phyloP scores from a whole-genome alignment of 2,797 vertebrate genomes.

The Pteropus rufus region DNA sequence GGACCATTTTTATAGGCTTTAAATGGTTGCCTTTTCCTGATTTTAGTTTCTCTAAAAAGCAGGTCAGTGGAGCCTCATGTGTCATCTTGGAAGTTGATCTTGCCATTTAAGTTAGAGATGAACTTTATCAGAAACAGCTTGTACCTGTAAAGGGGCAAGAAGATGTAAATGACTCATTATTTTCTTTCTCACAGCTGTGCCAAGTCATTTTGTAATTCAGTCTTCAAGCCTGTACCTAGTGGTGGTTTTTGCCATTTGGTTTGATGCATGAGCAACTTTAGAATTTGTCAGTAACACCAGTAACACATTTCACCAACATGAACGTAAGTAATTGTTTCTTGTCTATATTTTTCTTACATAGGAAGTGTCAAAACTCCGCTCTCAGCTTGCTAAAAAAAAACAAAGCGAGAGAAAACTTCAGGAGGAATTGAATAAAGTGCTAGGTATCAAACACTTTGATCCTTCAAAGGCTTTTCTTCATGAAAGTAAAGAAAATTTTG shows the following conservation, averaged over 20 bases:
- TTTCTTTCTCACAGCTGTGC: neutral
- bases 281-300: neutral
- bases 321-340: neutral
- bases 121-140: constrained; percentile 3
- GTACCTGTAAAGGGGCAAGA: neutral
- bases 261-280: neutral
- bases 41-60: neutral
- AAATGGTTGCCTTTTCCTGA: neutral
- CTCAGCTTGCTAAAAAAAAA: constrained; percentile 85
- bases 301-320: neutral
- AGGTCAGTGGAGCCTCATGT: neutral
- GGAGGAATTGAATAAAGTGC: constrained; percentile 84
- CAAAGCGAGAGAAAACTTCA: constrained; percentile 79
- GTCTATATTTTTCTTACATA: constrained; percentile 64
- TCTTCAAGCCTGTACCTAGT: neutral
- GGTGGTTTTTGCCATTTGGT: constrained; percentile 9
- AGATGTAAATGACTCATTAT: neutral
- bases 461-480: constrained; percentile 93
- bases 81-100: neutral
- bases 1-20: neutral
- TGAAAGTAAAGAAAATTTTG: constrained; percentile 90
- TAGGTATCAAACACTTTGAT: constrained; percentile 86
- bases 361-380: constrained; percentile 90
- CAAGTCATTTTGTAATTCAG: neutral
- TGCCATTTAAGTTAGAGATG: neutral